Conservation (phyloP, 1,140 invertebrate species). For the Ectropis grisescens region DNA sequence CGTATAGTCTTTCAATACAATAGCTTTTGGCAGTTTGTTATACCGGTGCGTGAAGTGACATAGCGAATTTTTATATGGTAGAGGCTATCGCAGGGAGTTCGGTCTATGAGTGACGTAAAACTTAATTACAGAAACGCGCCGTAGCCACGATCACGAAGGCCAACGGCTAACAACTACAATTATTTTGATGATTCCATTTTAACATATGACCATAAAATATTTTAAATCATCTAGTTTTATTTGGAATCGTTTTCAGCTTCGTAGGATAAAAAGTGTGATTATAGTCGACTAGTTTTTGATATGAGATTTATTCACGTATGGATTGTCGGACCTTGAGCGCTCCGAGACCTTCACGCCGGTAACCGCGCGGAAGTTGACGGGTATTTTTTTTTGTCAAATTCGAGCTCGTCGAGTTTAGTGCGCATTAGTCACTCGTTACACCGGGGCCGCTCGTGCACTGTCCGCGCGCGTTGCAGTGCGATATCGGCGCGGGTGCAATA, state of each 20-base stretch:
- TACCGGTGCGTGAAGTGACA: constrained; percentile 24
- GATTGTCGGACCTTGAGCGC: constrained; percentile 65
- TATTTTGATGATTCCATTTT: constrained; percentile 47
- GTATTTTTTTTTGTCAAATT: constrained; percentile 64
- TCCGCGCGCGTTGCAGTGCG: constrained; percentile 40
- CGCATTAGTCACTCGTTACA: constrained; percentile 62
- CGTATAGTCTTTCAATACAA: too few species aligned
- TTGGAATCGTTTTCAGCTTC: constrained; percentile 30
- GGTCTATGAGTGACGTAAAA: constrained; percentile 59
- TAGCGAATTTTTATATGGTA: constrained; percentile 45
- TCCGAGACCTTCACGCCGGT: constrained; percentile 62
- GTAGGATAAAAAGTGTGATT: constrained; percentile 39
- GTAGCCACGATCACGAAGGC: constrained; percentile 47
- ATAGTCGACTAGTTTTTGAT: constrained; percentile 47
- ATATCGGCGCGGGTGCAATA: constrained; percentile 47
- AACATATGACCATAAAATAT: constrained; percentile 37
- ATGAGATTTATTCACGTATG: constrained; percentile 60
- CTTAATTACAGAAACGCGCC: constrained; percentile 59
- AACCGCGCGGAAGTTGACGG: constrained; percentile 65
- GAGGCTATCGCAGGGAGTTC: constrained; percentile 57
- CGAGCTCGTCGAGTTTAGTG: constrained; percentile 56
- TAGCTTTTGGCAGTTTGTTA: too few species aligned
- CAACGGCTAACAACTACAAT: constrained; percentile 49
- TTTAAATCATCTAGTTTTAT: constrained; percentile 34
- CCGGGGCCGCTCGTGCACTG: constrained; percentile 36